Evolutionary conservation across 2,113 vertebrate genomes (phyloP).

Genomic region (Bubalus kerabau): DNA sequence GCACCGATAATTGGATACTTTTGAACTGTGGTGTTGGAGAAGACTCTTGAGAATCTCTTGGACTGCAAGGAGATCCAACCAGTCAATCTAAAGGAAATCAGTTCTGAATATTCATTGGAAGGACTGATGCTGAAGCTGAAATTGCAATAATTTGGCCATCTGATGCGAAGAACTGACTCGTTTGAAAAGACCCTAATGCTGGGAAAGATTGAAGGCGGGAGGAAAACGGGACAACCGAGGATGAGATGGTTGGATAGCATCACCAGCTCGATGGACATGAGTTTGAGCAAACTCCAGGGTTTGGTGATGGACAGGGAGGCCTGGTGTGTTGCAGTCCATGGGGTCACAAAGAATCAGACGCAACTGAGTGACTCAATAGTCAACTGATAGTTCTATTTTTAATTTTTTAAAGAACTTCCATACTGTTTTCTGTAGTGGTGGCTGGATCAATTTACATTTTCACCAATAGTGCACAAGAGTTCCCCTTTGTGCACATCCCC

Average conservation of each 20-base stretch:
- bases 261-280: neutral
- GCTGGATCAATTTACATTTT: neutral
- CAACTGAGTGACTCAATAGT: too few species aligned
- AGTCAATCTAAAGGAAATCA: neutral
- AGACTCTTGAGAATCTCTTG: neutral
- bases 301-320: neutral
- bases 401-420: neutral
- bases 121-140: neutral
- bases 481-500: neutral
- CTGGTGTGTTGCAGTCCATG: neutral
- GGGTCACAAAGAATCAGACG: neutral
- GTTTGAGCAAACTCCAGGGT: neutral
- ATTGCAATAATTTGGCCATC: neutral
- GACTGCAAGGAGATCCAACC: neutral
- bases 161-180: neutral
- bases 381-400: neutral
- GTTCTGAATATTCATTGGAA: neutral
- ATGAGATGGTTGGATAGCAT: neutral
- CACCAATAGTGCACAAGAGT: neutral
- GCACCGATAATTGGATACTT: neutral
- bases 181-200: neutral
- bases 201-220: neutral
- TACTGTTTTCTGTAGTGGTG: neutral
- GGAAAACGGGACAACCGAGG: fast-evolving
- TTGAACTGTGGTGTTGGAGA: neutral